phyloP scores from a whole-genome alignment of 2,797 vertebrate genomes.

The Echiichthys vipera region DNA sequence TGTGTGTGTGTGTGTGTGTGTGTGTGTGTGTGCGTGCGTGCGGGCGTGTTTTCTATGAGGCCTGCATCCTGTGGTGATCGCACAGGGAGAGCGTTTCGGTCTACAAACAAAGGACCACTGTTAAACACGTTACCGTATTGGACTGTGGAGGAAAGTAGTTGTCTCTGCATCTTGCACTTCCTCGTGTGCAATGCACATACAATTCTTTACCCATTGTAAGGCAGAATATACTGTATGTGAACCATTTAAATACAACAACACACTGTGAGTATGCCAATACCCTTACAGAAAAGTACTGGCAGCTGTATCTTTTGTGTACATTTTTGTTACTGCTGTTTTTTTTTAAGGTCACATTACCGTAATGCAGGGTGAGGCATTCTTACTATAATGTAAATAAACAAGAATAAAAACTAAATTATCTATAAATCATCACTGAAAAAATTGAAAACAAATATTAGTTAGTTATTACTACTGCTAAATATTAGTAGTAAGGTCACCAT shows the following conservation, averaged over 20 bases:
- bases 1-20: slow-evolving; percentile 32
- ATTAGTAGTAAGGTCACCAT: too few relatives aligned
- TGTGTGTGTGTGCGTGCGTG: slow-evolving; percentile 53
- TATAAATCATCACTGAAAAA: too few relatives aligned
- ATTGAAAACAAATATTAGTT: too few relatives aligned
- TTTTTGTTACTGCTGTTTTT: too few relatives aligned
- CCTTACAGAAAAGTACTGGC: too few relatives aligned
- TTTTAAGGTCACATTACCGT: too few relatives aligned
- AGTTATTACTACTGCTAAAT: too few relatives aligned
- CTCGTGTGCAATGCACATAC: neutral
- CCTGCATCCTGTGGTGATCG: slow-evolving; percentile 80
- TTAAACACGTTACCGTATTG: slow-evolving; percentile 63
- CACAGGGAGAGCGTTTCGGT: slow-evolving; percentile 80
- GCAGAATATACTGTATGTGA: neutral
- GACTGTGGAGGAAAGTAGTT: slow-evolving; percentile 30
- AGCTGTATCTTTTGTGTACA: too few relatives aligned
- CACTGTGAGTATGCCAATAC: neutral
- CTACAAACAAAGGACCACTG: slow-evolving; percentile 86
- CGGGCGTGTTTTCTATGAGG: slow-evolving; percentile 65
- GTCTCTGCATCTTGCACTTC: slow-evolving; percentile 28
- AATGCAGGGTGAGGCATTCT: too few relatives aligned
- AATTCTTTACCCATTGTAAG: neutral
- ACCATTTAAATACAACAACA: neutral
- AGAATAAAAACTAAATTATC: too few relatives aligned
- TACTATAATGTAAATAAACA: too few relatives aligned